Evolutionary conservation across 2,797 vertebrate genomes (phyloP).

Genomic region (Coranthus polyacanthus): DNA sequence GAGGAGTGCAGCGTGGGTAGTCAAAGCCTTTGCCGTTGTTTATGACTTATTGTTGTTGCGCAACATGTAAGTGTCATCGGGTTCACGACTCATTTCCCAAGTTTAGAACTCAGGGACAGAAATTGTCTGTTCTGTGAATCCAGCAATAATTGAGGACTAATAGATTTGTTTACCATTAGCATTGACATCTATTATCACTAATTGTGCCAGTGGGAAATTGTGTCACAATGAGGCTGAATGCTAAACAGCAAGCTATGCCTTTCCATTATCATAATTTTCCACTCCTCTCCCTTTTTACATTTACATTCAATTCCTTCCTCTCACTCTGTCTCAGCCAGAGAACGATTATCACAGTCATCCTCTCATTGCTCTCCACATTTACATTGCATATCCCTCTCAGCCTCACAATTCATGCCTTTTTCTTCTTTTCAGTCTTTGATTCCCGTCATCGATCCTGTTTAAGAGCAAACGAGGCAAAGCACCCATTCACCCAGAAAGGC

Average conservation of each 20-base stretch:
- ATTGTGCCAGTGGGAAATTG: constrained; percentile 55
- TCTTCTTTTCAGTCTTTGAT: constrained; percentile 39
- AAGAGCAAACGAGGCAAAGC: constrained; percentile 65
- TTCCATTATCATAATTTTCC: constrained; percentile 18
- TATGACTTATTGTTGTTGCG: constrained; percentile 58
- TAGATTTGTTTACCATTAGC: constrained; percentile 36
- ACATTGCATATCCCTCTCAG: constrained; percentile 2
- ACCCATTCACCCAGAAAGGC: constrained; percentile 37
- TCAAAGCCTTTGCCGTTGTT: constrained; percentile 46
- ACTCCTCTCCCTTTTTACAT: constrained; percentile 3
- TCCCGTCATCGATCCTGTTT: constrained; percentile 69
- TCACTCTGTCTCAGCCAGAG: constrained; percentile 4
- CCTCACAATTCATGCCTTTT: constrained; percentile 15
- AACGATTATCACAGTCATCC: constrained; percentile 32
- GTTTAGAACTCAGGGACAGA: constrained; percentile 4
- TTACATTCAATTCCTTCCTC: constrained; percentile 8
- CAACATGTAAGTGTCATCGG: constrained; percentile 42
- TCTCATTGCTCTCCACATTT: constrained; percentile 17
- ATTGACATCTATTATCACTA: not conserved
- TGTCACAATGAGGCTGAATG: constrained; percentile 51
- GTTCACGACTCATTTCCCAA: constrained; percentile 9
- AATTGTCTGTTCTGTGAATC: not conserved
- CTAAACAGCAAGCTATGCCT: constrained; percentile 5
- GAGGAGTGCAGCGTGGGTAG: constrained; percentile 73
- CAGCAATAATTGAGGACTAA: not conserved